These are phyloP conservation scores for Coluber constrictor DNA, from an alignment of 2,797 vertebrate species.

Conservation along the genomic window DNA sequence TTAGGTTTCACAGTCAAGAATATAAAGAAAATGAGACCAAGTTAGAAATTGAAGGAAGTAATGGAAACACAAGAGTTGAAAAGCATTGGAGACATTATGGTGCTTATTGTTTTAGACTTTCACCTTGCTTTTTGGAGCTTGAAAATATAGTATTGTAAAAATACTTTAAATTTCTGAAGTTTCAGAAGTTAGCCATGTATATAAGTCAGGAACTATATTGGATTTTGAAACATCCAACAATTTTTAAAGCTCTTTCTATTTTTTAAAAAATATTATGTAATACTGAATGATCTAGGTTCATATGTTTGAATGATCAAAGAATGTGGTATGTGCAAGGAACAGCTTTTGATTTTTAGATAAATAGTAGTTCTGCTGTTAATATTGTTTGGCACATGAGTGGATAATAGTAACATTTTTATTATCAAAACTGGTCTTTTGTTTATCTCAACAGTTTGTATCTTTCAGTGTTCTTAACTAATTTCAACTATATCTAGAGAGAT, in stretches of 20 bases:
- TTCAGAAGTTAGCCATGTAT: neutral
- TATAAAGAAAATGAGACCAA: neutral
- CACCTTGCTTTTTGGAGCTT: neutral
- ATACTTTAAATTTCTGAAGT: neutral
- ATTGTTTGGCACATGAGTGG: neutral
- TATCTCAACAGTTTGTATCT: neutral
- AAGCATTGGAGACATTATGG: neutral
- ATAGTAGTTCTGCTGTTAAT: neutral
- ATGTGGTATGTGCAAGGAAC: neutral
- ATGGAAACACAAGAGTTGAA: neutral
- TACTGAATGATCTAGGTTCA: neutral
- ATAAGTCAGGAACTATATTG: neutral
- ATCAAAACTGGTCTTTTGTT: neutral
- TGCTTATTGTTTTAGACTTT: neutral
- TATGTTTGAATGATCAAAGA: neutral
- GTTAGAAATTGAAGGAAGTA: neutral
- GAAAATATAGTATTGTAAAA: neutral
- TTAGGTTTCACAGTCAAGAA: neutral
- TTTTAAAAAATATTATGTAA: neutral
- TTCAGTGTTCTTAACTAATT: neutral
- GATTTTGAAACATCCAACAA: neutral
- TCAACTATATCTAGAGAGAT: neutral
- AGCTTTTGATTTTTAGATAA: neutral
- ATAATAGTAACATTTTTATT: neutral
- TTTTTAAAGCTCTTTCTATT: neutral